A percentile compares a stretch with the other conserved stretches of the same genome.
phyloP scores from a whole-genome alignment of 2,113 vertebrate species.

The Cyanocitta stelleri region DNA sequence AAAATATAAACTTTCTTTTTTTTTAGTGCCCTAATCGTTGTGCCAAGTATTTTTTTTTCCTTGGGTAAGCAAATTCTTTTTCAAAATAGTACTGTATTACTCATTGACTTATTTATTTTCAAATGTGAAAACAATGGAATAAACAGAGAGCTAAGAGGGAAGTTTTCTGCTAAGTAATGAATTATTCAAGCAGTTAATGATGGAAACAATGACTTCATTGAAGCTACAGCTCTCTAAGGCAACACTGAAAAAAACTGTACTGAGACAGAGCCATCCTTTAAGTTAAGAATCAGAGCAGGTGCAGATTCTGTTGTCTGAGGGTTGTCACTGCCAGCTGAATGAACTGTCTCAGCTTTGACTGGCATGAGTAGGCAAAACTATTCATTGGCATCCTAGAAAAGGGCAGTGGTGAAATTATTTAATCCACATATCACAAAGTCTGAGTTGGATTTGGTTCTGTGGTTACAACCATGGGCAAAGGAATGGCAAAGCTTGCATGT shows the following conservation, averaged over 20 bases:
- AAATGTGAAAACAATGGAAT: not conserved
- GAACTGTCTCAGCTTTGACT: not conserved
- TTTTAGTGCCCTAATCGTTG: not conserved
- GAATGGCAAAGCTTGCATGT: not conserved
- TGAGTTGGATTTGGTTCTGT: not conserved
- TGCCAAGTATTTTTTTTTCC: not conserved
- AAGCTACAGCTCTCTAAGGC: not conserved
- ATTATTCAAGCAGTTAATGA: constrained; percentile 54
- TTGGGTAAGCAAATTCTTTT: not conserved
- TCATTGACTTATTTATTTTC: constrained; percentile 17
- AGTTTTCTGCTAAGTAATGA: constrained; percentile 49
- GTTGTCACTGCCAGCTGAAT: not conserved
- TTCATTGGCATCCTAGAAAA: not conserved
- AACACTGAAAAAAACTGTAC: not conserved
- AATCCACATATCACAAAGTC: not conserved
- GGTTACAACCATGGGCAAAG: not conserved
- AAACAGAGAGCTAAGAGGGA: constrained; percentile 24
- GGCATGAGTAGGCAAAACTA: constrained; percentile 6
- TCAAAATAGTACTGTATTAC: not conserved
- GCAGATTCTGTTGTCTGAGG: not conserved
- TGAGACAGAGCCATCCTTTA: constrained; percentile 32
- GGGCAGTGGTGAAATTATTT: not conserved
- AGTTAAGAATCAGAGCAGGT: constrained; percentile 49
- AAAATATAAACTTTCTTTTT: not conserved
- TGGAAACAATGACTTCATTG: constrained; percentile 48